Evolutionary conservation across 1,140 invertebrate genomes (phyloP).

Genomic region (Drosophila tropicalis): DNA sequence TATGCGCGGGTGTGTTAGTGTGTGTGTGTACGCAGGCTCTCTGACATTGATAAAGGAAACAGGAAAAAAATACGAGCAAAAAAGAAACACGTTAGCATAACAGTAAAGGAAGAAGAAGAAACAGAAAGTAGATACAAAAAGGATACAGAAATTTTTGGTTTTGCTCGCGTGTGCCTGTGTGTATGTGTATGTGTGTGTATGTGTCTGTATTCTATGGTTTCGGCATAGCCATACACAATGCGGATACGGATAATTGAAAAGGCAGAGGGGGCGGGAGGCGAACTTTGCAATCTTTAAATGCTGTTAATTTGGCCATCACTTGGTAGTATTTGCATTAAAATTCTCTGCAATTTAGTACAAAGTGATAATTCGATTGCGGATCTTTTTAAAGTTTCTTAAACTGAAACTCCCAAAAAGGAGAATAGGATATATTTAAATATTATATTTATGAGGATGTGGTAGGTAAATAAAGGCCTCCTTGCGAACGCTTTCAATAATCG

Average conservation of each 20-base stretch:
- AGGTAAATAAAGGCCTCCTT: too few species aligned
- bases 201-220: conserved; percentile 8
- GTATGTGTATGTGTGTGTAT: conserved; percentile 1
- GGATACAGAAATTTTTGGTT: conserved; percentile 70
- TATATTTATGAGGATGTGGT: too few species aligned
- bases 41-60: conserved; percentile 77
- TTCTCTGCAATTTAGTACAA: too few species aligned
- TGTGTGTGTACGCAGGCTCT: conserved; percentile 54
- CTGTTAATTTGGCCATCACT: too few species aligned
- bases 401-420: too few species aligned
- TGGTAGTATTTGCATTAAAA: too few species aligned
- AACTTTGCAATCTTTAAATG: neutral
- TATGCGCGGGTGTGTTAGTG: conserved; percentile 28
- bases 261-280: too few species aligned
- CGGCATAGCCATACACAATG: neutral
- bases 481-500: too few species aligned
- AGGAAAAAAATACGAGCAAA: conserved; percentile 20
- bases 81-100: conserved; percentile 30
- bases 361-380: too few species aligned
- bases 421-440: too few species aligned
- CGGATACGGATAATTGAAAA: neutral
- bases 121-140: conserved; percentile 50
- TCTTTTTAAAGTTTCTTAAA: too few species aligned
- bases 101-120: conserved; percentile 19
- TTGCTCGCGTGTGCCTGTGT: conserved; percentile 11